Base-by-base conservation (phyloP, 2,797 vertebrate species). In the Pseudochaenichthys georgianus region DNA sequence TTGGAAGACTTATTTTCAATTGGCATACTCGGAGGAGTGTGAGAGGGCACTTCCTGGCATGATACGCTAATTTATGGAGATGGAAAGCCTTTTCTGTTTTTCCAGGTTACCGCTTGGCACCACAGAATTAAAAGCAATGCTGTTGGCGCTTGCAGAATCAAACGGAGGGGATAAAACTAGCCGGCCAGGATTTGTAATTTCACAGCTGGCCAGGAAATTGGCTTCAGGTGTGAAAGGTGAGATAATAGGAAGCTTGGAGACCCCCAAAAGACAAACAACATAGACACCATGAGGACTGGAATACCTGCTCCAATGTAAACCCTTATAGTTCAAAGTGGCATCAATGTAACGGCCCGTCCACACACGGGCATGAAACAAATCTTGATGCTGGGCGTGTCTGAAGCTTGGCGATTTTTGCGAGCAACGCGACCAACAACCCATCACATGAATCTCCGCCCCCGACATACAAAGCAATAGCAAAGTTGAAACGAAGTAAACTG, bases 11-110 rank as follows among this genome's bases (percentile, higher is more conserved):
- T 69, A 42, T 80, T 73, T 21, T 53, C 51, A 55, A 73, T 51
- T 70, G 65, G 28, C 54, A 78, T 82, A 54, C 58, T 9, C 46
- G 52, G 8, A 81, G 64, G 50, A 58, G 65, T 4, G 1, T 60
- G 64, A 81, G 61, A 58, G 59, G 73, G 31, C 64, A 51, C 70
- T 62, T 62, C 66, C 80, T 73, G 53, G 10, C 57, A 62, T 48
- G 61, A 75, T 69, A 31, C 21, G 51, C 47, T 80, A 64, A 90
- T 87, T 86, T 85, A 89, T 84, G 77, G 66, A 81, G 82, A 87
- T 81, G 57, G 58, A 55, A 80, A 23, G 71, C 28, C 58, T 67
- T 57, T 65, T 74, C 42, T 41, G 43, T 65, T 75, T 81, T 81
- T 77, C 71, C 77, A 79, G 75, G 68, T 85, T 81, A 23, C 69